Evolutionary conservation across 2,797 vertebrate genomes (phyloP).

Genomic region (Centroberyx gerrardi): DNA sequence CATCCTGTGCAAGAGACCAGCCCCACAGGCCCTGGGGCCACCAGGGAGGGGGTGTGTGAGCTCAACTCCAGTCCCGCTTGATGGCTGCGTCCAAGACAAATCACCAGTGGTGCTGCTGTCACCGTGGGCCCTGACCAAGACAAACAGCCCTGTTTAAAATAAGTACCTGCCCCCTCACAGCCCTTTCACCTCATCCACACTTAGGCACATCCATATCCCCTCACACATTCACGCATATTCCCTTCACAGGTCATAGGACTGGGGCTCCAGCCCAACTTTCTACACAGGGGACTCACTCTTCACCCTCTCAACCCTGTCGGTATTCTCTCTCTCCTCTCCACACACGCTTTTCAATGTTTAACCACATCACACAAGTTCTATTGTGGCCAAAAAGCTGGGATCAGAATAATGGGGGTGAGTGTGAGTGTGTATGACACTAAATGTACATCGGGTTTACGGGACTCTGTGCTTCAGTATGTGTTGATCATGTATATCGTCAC

Average conservation of each 20-base stretch:
- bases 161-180: constrained; percentile 73
- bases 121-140: constrained; percentile 83
- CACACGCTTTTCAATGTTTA: constrained; percentile 62
- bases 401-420: constrained; percentile 64
- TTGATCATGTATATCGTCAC: constrained; percentile 33
- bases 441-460: constrained; percentile 48
- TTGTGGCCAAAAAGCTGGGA: constrained; percentile 58
- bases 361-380: constrained; percentile 75
- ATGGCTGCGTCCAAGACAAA: constrained; percentile 85
- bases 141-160: constrained; percentile 85
- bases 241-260: constrained; percentile 80
- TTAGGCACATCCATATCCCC: constrained; percentile 68
- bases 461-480: constrained; percentile 29
- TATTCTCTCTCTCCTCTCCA: constrained; percentile 46
- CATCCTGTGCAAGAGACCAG: constrained; percentile 67
- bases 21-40: constrained; percentile 61
- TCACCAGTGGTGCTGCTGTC: constrained; percentile 83
- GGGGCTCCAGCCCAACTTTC: constrained; percentile 57
- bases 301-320: constrained; percentile 65
- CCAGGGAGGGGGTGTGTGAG: constrained; percentile 61
- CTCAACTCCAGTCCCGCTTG: constrained; percentile 65
- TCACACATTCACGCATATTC: constrained; percentile 66
- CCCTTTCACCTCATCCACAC: constrained; percentile 71
- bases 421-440: constrained; percentile 60
- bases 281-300: constrained; percentile 73